Percentiles rank a stretch among this genome's conserved stretches.
These are phyloP conservation scores for Novumbra hubbsi DNA, from an alignment of 2,797 vertebrate species.

Conservation along the genomic window DNA sequence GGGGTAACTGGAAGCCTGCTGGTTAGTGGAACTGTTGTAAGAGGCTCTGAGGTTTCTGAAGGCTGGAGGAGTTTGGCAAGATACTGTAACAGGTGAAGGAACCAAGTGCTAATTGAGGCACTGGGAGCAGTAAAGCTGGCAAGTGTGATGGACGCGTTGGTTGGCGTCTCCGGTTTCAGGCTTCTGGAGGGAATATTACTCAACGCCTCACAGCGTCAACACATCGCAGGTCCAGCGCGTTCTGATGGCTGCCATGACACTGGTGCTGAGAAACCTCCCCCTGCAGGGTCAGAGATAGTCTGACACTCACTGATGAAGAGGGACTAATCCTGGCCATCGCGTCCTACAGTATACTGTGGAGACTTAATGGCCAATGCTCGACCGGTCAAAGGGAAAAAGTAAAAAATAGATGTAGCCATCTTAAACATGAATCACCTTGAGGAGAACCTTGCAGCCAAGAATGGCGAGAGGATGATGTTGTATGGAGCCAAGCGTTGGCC, in stretches of 20 bases:
- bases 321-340: background rate
- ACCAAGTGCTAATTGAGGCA: slow-evolving; percentile 69
- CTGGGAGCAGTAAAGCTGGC: slow-evolving; percentile 37
- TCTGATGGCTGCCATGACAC: slow-evolving; percentile 44
- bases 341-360: background rate
- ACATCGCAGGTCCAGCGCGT: slow-evolving; percentile 48
- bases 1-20: slow-evolving; percentile 9
- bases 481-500: slow-evolving; percentile 11
- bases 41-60: slow-evolving; percentile 22
- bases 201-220: slow-evolving; percentile 32
- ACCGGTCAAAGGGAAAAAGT: background rate
- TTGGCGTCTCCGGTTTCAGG: slow-evolving; percentile 66
- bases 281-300: slow-evolving; percentile 4
- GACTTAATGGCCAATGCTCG: background rate
- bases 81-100: slow-evolving; percentile 61
- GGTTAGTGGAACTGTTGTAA: slow-evolving; percentile 42
- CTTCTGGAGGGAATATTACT: slow-evolving; percentile 58
- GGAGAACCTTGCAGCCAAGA: slow-evolving; percentile 42
- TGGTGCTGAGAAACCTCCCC: slow-evolving; percentile 46
- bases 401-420: slow-evolving; percentile 11
- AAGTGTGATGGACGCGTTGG: slow-evolving; percentile 40
- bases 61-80: slow-evolving; percentile 2
- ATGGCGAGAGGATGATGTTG: slow-evolving; percentile 38
- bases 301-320: background rate
- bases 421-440: slow-evolving; percentile 38